Evolutionary conservation across 2,888 invertebrate species (phyloP).

Genomic region (Dicroscelio sp.): DNA sequence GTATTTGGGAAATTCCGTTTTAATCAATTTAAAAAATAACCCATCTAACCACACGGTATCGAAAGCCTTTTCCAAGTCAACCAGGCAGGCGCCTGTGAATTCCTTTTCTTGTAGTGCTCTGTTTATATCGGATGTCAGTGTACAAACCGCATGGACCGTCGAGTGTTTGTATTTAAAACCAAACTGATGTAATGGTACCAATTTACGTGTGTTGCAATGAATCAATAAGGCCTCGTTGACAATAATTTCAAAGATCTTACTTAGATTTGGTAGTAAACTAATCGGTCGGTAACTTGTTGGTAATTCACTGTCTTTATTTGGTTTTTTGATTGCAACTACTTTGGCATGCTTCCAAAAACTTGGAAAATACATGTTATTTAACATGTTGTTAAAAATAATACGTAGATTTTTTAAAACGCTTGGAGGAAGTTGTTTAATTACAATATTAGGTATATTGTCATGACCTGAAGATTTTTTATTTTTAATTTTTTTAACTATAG

Average conservation of each 20-base stretch:
- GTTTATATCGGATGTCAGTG: background rate
- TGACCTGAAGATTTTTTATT: constrained; percentile 77
- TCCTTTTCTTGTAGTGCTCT: too few species aligned
- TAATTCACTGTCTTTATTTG: too few species aligned
- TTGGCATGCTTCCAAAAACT: too few species aligned
- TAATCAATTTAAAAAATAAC: background rate
- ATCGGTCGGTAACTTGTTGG: too few species aligned
- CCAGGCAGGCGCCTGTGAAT: too few species aligned
- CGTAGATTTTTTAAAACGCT: constrained; percentile 7
- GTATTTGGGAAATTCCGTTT: constrained; percentile 70
- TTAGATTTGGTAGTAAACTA: too few species aligned
- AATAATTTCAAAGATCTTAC: background rate
- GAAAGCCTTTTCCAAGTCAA: background rate
- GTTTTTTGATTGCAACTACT: too few species aligned
- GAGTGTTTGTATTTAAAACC: constrained; percentile 75
- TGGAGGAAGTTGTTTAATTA: constrained; percentile 49
- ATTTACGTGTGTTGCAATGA: background rate
- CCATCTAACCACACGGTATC: too few species aligned
- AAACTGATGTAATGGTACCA: constrained; percentile 81
- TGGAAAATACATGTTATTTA: too few species aligned
- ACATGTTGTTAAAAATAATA: constrained; percentile 74
- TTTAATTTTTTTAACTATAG: constrained; percentile 59
- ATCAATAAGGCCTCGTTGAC: background rate
- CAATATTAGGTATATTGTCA: constrained; percentile 68
- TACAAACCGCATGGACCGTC: constrained; percentile 70